Evolutionary conservation across 1,140 invertebrate genomes (phyloP).

Genomic region (Tribolium castaneum): DNA sequence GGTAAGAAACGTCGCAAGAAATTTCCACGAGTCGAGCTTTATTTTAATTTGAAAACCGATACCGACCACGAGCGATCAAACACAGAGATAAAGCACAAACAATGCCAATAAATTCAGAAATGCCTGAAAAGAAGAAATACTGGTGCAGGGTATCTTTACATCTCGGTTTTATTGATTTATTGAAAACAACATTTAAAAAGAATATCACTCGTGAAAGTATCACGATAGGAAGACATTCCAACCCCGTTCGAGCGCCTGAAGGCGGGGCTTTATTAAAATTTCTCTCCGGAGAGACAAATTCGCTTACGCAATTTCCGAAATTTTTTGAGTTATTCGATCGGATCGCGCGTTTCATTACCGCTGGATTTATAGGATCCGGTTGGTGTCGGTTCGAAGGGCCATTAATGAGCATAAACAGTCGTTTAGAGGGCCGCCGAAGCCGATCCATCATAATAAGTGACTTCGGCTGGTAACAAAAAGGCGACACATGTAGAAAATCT

Average conservation of each 20-base stretch:
- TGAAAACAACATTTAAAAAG: constrained; percentile 30
- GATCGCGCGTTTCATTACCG: neutral
- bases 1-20: neutral
- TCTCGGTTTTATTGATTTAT: constrained; percentile 45
- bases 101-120: constrained; percentile 48
- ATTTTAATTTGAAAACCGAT: constrained; percentile 34
- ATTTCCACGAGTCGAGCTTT: neutral
- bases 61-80: constrained; percentile 32
- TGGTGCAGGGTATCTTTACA: constrained; percentile 50
- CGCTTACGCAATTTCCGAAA: constrained; percentile 16
- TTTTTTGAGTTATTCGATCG: neutral
- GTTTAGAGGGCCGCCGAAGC: constrained; percentile 50
- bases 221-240: constrained; percentile 13
- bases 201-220: constrained; percentile 36
- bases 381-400: constrained; percentile 4
- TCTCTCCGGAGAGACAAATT: constrained; percentile 18
- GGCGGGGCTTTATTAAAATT: constrained; percentile 27
- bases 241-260: neutral
- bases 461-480: constrained; percentile 50
- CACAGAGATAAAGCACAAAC: constrained; percentile 44
- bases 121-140: constrained; percentile 49
- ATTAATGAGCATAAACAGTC: constrained; percentile 55
- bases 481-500: constrained; percentile 48
- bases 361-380: constrained; percentile 1
- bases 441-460: constrained; percentile 52